Conservation (phyloP, 1,140 invertebrate genomes). For the Piezodorus guildinii region DNA sequence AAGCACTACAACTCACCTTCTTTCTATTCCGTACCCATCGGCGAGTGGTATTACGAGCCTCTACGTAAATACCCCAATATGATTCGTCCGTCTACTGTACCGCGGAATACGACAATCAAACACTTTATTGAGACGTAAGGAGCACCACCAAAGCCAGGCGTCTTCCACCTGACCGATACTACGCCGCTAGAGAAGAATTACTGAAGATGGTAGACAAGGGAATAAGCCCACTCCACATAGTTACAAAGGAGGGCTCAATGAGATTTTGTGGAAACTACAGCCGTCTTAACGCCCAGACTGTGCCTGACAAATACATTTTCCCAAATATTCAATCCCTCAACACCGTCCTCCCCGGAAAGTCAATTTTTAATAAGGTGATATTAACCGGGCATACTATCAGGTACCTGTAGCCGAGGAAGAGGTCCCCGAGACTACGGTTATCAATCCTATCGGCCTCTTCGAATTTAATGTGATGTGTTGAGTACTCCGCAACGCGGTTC, state of each 20-base stretch:
- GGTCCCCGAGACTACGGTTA: conserved; percentile 33
- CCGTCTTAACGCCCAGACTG: background rate
- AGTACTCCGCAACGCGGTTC: conserved; percentile 16
- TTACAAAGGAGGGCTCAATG: background rate
- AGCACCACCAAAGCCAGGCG: background rate
- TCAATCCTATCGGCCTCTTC: conserved; percentile 21
- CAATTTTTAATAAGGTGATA: background rate
- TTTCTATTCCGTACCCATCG: no score
- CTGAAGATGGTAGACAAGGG: background rate
- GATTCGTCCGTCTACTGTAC: background rate
- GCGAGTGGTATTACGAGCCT: background rate
- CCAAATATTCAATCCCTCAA: background rate
- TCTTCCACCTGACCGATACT: background rate
- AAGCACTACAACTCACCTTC: no score
- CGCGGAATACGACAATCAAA: background rate
- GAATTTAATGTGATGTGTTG: conserved; percentile 22
- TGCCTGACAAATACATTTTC: background rate
- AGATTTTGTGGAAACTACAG: background rate
- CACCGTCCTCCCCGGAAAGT: background rate
- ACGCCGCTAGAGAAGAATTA: background rate
- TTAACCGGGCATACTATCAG: conserved; percentile 35
- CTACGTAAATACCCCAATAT: background rate
- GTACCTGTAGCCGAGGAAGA: conserved; percentile 32
- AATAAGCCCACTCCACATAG: background rate
- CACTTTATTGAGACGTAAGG: background rate